phyloP scores from a whole-genome alignment of 2,113 vertebrate species.

The Pseudorhombus dupliciocellatus region DNA sequence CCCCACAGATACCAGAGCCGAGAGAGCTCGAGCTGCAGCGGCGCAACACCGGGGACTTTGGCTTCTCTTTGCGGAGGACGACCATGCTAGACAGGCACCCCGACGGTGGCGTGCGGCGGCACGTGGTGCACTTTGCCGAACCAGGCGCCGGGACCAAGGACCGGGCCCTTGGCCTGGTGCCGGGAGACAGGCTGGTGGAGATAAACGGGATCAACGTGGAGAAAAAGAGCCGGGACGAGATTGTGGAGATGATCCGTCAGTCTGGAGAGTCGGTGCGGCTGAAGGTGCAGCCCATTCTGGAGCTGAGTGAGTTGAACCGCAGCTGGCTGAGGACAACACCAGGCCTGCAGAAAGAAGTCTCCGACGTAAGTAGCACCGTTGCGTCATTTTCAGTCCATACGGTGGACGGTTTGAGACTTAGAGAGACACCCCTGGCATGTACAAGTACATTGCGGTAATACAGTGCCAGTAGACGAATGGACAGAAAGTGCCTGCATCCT shows the following conservation, averaged over 20 bases:
- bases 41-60: conserved; percentile 93
- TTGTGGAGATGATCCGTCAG: conserved; percentile 98
- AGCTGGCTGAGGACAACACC: conserved; percentile 89
- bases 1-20: conserved; percentile 80
- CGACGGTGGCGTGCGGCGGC: conserved; percentile 86
- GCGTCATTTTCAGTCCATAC: neutral
- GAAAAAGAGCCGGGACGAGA: conserved; percentile 92
- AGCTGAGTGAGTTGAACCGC: conserved; percentile 92
- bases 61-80: conserved; percentile 93
- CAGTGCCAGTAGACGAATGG: too few relatives aligned
- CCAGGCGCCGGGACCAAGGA: conserved; percentile 91
- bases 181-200: conserved; percentile 93
- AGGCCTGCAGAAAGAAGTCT: conserved; percentile 76
- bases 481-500: too few relatives aligned
- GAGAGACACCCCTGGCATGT: neutral
- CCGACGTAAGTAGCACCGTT: conserved; percentile 85
- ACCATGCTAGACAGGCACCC: conserved; percentile 90
- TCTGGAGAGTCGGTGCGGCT: conserved; percentile 91
- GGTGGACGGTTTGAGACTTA: neutral
- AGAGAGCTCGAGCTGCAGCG: conserved; percentile 91
- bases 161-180: conserved; percentile 89
- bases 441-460: too few relatives aligned
- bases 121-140: conserved; percentile 94
- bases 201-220: conserved; percentile 95
- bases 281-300: conserved; percentile 96